Base-by-base conservation (phyloP, 1,140 invertebrate species). In the Linepithema humile region DNA sequence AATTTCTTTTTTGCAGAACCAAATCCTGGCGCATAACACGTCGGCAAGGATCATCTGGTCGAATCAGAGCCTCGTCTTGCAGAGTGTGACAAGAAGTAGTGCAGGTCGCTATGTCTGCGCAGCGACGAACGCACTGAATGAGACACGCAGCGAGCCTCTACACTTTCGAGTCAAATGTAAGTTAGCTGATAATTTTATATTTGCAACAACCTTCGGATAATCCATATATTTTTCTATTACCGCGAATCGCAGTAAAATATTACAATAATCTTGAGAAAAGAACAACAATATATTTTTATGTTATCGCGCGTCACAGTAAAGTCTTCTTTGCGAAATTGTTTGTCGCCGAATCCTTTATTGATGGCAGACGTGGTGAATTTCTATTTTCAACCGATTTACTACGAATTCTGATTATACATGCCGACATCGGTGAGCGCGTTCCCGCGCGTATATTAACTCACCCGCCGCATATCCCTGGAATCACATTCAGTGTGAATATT, bases 141-240 rank as follows among this genome's bases (percentile, higher is more conserved):
- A 96, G 86, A 95, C 95, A 6, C 88, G 90, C 26, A 96, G 95
- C 88, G 95, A 96, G 45, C 92, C 95, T 64, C 94, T 96, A 20
- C 92, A 94, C 62, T 95, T 96, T 77, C 94, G 95, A 53, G 95
- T 96, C n/a, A 96, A 96, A 94, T 96, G 96, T 96, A 94, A 96
- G 96, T 96, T 67, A 32, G 23, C 17, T 1, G 3, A 55, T 20
- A 20, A 53, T 53, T 20, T 23, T 9, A n/a, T n/a, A 9, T 26
- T 55, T 7, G 9, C 20, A 20, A 23, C 20, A 23, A 2, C n/a
- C 43, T 45, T 45, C 0, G n/a, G n/a, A n/a, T n/a, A n/a, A n/a
- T n/a, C n/a, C n/a, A n/a, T n/a, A n/a, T n/a, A n/a, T n/a, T n/a
- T n/a, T n/a, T n/a, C n/a, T n/a, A n/a, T n/a, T n/a, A n/a, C n/a